A percentile compares a stretch with the other conserved stretches of the same genome.
These are phyloP conservation scores for Nematopogon swammerdamellus DNA, from an alignment of 2,888 invertebrate genomes.

Conservation along the genomic window DNA sequence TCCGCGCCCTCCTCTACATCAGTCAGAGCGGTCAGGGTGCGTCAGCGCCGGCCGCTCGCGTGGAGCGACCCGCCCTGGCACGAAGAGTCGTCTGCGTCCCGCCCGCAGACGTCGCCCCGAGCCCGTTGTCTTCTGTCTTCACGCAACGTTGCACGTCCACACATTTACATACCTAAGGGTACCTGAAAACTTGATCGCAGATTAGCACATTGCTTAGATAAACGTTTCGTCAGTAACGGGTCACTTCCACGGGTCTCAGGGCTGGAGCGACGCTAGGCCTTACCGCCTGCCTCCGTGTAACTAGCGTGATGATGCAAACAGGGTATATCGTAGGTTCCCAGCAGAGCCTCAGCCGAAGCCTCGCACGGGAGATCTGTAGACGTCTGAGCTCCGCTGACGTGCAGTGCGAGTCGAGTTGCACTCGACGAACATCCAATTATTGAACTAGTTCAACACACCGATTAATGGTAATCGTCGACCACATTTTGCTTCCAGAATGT, in stretches of 20 bases:
- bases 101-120: neutral
- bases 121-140: neutral
- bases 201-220: constrained; percentile 37
- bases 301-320: no score
- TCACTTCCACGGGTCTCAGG: neutral
- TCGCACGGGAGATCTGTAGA: no score
- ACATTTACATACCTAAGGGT: constrained; percentile 17
- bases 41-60: constrained; percentile 43
- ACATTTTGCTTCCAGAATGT: no score
- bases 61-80: constrained; percentile 32
- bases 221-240: neutral
- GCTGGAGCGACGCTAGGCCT: neutral
- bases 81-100: neutral
- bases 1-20: constrained; percentile 39
- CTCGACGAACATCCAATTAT: no score
- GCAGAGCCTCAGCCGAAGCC: no score
- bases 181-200: constrained; percentile 56
- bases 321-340: no score
- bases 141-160: neutral
- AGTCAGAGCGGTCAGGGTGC: constrained; percentile 24
- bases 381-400: no score
- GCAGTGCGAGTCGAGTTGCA: no score
- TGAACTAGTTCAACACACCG: no score
- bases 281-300: no score
- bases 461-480: no score